phyloP scores from a whole-genome alignment of 2,113 vertebrate species.

The Plestiodon gilberti region DNA sequence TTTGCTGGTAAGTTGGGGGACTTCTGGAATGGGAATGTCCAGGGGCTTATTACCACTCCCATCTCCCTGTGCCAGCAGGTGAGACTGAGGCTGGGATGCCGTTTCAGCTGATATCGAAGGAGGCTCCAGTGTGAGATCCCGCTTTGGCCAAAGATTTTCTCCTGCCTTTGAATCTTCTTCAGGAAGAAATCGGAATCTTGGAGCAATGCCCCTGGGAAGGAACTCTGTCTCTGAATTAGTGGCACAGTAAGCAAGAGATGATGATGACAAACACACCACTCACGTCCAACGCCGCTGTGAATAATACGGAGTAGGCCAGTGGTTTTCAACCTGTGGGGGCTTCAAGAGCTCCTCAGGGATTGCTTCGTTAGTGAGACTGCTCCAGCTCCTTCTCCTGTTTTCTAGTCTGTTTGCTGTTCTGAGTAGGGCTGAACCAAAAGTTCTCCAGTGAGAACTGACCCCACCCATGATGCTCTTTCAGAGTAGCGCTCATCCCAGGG shows the following conservation, averaged over 20 bases:
- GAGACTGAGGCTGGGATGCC: too few relatives aligned
- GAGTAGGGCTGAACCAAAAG: too few relatives aligned
- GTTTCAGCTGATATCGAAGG: conserved; percentile 62
- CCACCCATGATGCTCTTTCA: too few relatives aligned
- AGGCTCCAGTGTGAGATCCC: conserved; percentile 66
- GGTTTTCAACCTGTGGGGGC: background rate
- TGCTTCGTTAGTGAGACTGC: too few relatives aligned
- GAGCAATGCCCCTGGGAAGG: conserved; percentile 57
- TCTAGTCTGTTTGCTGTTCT: too few relatives aligned
- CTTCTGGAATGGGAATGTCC: background rate
- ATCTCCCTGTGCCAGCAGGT: conserved; percentile 11
- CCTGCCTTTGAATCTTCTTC: conserved; percentile 61
- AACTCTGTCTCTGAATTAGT: conserved; percentile 84
- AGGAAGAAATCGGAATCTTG: conserved; percentile 48
- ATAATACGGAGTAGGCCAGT: background rate
- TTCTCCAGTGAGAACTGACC: too few relatives aligned
- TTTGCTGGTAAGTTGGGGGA: background rate
- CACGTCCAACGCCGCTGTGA: background rate
- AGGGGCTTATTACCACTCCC: conserved; percentile 26
- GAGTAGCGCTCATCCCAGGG: too few relatives aligned
- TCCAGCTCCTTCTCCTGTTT: too few relatives aligned
- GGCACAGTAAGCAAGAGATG: conserved; percentile 73
- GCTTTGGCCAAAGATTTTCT: conserved; percentile 70
- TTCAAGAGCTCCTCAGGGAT: too few relatives aligned
- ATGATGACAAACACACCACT: background rate